Evolutionary conservation across 2,888 invertebrate species (phyloP).

Genomic region (Alcis repandata): DNA sequence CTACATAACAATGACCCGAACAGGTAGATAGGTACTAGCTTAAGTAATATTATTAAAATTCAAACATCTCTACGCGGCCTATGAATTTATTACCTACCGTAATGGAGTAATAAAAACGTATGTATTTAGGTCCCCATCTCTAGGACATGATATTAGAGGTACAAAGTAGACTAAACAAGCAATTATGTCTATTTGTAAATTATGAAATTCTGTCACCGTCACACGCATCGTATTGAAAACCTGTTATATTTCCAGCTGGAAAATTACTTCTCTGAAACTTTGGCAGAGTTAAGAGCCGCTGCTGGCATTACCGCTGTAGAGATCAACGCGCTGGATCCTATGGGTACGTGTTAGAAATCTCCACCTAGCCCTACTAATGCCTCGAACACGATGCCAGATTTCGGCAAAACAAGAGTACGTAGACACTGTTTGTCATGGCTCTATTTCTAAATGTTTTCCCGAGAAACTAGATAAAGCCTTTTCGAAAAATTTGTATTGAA

Average conservation of each 20-base stretch:
- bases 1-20: neutral
- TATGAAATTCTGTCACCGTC: too few relatives aligned
- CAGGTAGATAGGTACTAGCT: neutral
- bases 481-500: neutral
- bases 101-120: too few relatives aligned
- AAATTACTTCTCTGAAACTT: constrained; percentile 69
- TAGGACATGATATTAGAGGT: too few relatives aligned
- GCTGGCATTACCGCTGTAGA: constrained; percentile 77
- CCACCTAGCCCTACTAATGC: neutral
- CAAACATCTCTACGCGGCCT: neutral
- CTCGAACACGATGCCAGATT: too few relatives aligned
- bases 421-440: too few relatives aligned
- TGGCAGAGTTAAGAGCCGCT: constrained; percentile 76
- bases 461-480: too few relatives aligned
- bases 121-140: too few relatives aligned
- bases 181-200: too few relatives aligned
- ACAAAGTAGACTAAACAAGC: too few relatives aligned
- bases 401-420: too few relatives aligned
- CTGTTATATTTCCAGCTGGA: constrained; percentile 67
- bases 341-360: constrained; percentile 57
- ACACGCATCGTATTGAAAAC: neutral
- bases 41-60: too few relatives aligned
- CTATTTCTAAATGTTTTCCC: too few relatives aligned
- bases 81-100: neutral
- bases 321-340: constrained; percentile 61